A percentile compares a stretch with the other conserved stretches of the same genome.
Conservation (phyloP, 2,113 vertebrate species). For the Pantherophis guttatus region DNA sequence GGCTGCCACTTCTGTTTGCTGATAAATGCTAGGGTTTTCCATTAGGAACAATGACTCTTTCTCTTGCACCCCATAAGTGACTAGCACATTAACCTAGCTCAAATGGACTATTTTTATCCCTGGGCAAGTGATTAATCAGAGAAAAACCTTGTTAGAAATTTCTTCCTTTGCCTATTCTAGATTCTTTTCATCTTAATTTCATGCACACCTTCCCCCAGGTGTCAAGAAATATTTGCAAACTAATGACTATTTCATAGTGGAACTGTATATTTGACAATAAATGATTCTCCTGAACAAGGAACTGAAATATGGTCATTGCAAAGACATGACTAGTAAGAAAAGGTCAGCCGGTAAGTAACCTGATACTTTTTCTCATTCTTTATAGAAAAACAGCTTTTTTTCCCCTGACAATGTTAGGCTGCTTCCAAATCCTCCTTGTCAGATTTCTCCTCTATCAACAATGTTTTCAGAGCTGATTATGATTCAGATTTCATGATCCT, state of each 20-base stretch:
- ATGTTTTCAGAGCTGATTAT: not conserved
- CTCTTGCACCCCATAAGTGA: constrained; percentile 26
- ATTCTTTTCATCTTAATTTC: not conserved
- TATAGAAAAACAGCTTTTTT: not conserved
- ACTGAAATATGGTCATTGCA: constrained; percentile 5
- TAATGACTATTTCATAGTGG: not conserved
- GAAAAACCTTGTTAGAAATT: not conserved
- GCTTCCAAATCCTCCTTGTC: not conserved
- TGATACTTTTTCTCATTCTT: constrained; percentile 4
- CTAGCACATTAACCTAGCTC: constrained; percentile 30
- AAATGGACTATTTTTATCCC: constrained; percentile 2
- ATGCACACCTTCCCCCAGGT: not conserved
- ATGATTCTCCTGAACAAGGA: constrained; percentile 44
- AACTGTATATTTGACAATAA: constrained; percentile 28
- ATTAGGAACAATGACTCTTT: constrained; percentile 50
- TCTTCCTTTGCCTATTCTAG: not conserved
- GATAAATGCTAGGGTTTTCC: constrained; percentile 53
- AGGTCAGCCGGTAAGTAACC: not conserved
- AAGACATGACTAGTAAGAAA: constrained; percentile 16
- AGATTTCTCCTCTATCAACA: not conserved
- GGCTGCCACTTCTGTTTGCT: constrained; percentile 48
- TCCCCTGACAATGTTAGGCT: not conserved
- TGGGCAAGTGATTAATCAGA: constrained; percentile 7
- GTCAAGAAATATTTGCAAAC: constrained; percentile 42
- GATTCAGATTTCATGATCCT: not conserved